Evolutionary conservation across 1,140 invertebrate species (phyloP).

Genomic region (Drosophila teissieri): DNA sequence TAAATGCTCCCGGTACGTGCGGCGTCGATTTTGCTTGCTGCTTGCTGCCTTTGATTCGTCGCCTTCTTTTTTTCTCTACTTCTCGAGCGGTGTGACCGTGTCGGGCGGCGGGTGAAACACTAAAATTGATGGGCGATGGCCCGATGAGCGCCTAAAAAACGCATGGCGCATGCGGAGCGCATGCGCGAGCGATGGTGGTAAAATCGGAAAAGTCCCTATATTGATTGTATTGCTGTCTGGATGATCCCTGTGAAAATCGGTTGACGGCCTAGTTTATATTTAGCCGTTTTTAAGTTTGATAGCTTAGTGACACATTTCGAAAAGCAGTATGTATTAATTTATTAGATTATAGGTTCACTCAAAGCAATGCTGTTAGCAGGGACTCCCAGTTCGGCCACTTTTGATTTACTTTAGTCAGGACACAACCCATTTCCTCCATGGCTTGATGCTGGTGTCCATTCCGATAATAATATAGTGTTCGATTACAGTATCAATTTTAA

Average conservation of each 20-base stretch:
- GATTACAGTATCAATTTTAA: not conserved
- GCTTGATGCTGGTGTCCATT: no score
- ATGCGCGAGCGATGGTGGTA: not conserved
- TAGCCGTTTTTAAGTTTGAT: not conserved
- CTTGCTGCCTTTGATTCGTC: conserved; percentile 69
- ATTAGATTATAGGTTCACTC: no score
- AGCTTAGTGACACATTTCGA: not conserved
- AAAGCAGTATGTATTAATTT: not conserved
- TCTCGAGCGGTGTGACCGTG: conserved; percentile 40
- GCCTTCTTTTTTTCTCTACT: conserved; percentile 81
- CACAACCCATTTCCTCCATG: not conserved
- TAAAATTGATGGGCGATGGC: conserved; percentile 5
- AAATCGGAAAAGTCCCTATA: not conserved
- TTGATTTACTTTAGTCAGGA: not conserved
- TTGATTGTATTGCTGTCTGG: not conserved
- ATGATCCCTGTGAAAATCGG: not conserved
- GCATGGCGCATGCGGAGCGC: not conserved
- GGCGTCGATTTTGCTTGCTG: conserved; percentile 72
- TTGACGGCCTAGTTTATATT: not conserved
- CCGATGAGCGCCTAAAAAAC: not conserved
- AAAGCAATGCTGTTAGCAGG: no score
- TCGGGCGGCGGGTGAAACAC: conserved; percentile 6
- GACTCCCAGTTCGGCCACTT: not conserved
- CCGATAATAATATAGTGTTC: not conserved
- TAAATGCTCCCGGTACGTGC: conserved; percentile 82